Evolutionary conservation across 2,888 invertebrate species (phyloP), one percentile per base, ranked within the genome.

Genomic region (Tetanocera ferruginea): DNA sequence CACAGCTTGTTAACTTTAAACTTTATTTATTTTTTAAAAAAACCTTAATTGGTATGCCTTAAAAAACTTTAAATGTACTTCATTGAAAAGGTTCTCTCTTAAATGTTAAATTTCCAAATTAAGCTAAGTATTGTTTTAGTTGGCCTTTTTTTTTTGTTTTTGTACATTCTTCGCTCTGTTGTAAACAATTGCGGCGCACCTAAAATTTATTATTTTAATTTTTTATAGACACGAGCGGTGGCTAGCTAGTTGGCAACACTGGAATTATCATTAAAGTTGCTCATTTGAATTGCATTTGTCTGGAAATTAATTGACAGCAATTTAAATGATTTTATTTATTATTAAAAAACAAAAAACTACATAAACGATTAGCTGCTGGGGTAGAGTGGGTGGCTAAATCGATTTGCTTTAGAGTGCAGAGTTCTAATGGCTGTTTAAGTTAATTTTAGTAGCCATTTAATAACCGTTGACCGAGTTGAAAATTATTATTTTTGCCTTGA

Each of bases 221-320:
- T 55, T 19, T 8, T 55, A 25, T 23, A 60, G 17, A 28, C 69
- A 19, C 49, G 69, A 37, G 49, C 67, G n/a, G 8, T 23, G 34
- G 4, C 17, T 37, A 31, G 4, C 17, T 37, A 31, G 49, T 43
- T 69, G 69, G 49, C 69, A 69, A 69, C 49, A 31, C 49, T 43
- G 69, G 3, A n/a, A 11, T 43, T 43, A 11, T 43, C 25, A 19
- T 49, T 17, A 17, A n/a, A 5, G 43, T 31, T 28, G 62, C 28
- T 62, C 8, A 43, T 43, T 69, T 69, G 14, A 49, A 69, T 43
- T 69, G 67, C 67, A 43, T 19, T 69, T 43, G 19, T 49, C 43
- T 69, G 19, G n/a, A 49, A 69, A 69, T 69, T 43, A 69, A 69
- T 69, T 69, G 69, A 69, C 69, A 43, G 69, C 69, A 69, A 69